These are phyloP conservation scores for Cariama cristata DNA, from an alignment of 2,113 vertebrate species.

Conservation along the genomic window DNA sequence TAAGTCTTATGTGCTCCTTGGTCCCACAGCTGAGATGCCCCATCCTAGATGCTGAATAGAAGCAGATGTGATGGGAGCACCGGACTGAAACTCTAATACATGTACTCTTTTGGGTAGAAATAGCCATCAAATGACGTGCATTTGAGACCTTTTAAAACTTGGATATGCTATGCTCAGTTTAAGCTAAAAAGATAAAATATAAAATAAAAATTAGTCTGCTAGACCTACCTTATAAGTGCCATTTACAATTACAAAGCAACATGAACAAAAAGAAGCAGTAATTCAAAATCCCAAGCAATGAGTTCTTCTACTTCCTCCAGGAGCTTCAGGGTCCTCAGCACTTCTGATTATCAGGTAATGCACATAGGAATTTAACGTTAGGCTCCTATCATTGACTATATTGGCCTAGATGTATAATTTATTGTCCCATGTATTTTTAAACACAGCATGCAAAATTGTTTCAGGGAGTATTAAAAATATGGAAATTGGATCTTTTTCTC, in stretches of 20 bases:
- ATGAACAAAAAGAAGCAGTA: neutral
- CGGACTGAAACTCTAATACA: neutral
- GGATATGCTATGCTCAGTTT: neutral
- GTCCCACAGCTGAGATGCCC: neutral
- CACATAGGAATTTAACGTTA: neutral
- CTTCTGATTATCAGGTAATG: neutral
- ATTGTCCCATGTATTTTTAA: constrained; percentile 48
- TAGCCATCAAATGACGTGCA: neutral
- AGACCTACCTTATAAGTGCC: neutral
- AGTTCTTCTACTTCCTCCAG: neutral
- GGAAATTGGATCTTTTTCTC: neutral
- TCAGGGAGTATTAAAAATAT: constrained; percentile 1
- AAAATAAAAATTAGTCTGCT: neutral
- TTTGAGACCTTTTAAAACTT: neutral
- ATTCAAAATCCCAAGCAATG: neutral
- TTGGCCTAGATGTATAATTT: constrained; percentile 15
- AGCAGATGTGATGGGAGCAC: neutral
- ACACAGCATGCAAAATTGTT: neutral
- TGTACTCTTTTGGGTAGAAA: neutral
- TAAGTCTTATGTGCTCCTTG: neutral
- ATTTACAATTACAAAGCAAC: neutral
- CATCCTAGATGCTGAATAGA: neutral
- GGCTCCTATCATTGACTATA: neutral
- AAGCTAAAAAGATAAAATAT: neutral
- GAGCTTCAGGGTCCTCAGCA: neutral